Conservation (phyloP, 1,140 invertebrate genomes). For the Steinernema feltiae region DNA sequence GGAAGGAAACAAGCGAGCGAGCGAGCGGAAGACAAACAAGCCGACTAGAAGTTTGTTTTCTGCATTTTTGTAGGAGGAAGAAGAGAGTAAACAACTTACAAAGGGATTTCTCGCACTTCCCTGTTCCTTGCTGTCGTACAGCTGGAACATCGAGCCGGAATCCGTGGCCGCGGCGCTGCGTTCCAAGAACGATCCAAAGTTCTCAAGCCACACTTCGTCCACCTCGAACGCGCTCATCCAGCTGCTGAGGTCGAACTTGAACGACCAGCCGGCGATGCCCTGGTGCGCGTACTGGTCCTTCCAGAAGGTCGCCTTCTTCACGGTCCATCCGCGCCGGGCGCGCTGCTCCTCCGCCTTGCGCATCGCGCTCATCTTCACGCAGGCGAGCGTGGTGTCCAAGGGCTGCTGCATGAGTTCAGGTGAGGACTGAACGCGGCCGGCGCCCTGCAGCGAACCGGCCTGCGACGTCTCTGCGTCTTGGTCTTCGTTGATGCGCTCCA, state of each 20-base stretch:
- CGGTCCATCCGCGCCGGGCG: background rate
- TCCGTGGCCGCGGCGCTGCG: background rate
- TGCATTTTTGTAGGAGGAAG: background rate
- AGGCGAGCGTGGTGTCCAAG: background rate
- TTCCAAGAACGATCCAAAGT: background rate
- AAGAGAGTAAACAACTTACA: background rate
- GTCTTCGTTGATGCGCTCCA: background rate
- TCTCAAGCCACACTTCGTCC: conserved; percentile 7
- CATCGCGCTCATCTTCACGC: conserved; percentile 3
- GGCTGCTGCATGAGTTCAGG: conserved; percentile 8
- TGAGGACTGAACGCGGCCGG: background rate
- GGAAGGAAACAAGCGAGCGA: background rate
- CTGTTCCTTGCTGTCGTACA: background rate
- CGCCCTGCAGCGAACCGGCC: background rate
- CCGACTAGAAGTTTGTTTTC: background rate
- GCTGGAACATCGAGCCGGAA: background rate
- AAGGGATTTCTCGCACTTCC: background rate
- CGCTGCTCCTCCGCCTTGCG: conserved; percentile 6
- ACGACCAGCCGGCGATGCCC: background rate
- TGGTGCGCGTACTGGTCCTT: conserved; percentile 11
- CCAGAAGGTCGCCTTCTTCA: background rate
- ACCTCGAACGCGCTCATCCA: background rate
- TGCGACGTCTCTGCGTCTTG: background rate
- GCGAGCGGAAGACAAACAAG: background rate
- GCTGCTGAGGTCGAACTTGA: background rate